Conservation (phyloP, 2,888 invertebrate genomes). For the Nephrotoma flavescens region DNA sequence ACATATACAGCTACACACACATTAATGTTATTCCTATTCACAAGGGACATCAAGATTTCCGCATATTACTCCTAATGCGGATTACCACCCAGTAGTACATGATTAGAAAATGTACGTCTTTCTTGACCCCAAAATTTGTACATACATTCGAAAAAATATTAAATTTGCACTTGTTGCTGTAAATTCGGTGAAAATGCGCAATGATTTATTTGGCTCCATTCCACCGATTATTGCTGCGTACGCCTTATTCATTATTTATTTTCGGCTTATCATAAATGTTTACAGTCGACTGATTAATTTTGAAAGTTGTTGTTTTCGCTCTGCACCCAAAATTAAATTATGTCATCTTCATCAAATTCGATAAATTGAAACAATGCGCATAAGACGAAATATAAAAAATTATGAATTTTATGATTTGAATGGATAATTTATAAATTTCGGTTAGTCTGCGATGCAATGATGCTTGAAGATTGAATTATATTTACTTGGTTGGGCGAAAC, state of each 20-base stretch:
- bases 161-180: not conserved
- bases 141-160: not conserved
- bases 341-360: not conserved
- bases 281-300: not conserved
- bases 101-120: not conserved
- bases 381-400: not conserved
- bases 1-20: not conserved
- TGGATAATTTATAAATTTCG: too few species aligned
- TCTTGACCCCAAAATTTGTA: not conserved
- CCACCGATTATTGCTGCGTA: not conserved
- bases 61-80: not conserved
- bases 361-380: not conserved
- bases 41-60: not conserved
- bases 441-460: too few species aligned
- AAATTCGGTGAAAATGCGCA: not conserved
- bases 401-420: too few species aligned
- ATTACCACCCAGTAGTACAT: not conserved
- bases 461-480: too few species aligned
- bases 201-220: not conserved
- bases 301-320: not conserved
- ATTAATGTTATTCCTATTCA: not conserved
- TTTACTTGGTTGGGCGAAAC: too few species aligned
- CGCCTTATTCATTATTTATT: not conserved
- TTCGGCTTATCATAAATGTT: not conserved
- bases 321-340: not conserved